A percentile compares a stretch with the other conserved stretches of the same genome.
Evolutionary conservation across 2,888 invertebrate species (phyloP).

Genomic region (Dynastes grantii): DNA sequence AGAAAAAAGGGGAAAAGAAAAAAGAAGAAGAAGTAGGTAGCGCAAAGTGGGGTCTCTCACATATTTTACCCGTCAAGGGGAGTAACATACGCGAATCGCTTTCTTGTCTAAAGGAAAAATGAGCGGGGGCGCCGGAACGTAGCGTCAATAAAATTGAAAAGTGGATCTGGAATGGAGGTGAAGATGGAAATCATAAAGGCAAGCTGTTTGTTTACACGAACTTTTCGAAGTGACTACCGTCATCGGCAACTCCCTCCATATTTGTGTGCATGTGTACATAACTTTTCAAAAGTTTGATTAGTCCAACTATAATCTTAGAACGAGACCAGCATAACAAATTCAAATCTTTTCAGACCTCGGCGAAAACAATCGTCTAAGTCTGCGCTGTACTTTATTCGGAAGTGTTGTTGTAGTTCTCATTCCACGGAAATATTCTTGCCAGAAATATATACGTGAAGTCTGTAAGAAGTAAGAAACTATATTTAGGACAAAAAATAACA

Average conservation of each 20-base stretch:
- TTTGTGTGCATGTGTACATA: not conserved
- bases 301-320: not conserved
- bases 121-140: not conserved
- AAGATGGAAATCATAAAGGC: constrained; percentile 43
- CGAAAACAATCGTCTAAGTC: too few relatives aligned
- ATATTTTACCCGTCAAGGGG: constrained; percentile 8
- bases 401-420: too few relatives aligned
- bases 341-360: too few relatives aligned
- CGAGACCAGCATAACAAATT: too few relatives aligned
- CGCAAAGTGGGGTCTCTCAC: constrained; percentile 11
- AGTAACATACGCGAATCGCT: constrained; percentile 28
- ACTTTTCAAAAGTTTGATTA: not conserved
- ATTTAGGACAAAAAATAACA: too few relatives aligned
- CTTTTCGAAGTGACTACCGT: constrained; percentile 10
- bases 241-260: not conserved
- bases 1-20: not conserved
- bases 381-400: too few relatives aligned
- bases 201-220: constrained; percentile 46
- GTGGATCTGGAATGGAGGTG: constrained; percentile 45
- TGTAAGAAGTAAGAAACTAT: too few relatives aligned
- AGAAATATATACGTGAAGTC: too few relatives aligned
- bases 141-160: constrained; percentile 46
- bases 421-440: too few relatives aligned
- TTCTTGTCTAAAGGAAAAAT: constrained; percentile 33
- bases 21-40: not conserved